phyloP scores from a whole-genome alignment of 1,140 invertebrate genomes.

The Limonius californicus region DNA sequence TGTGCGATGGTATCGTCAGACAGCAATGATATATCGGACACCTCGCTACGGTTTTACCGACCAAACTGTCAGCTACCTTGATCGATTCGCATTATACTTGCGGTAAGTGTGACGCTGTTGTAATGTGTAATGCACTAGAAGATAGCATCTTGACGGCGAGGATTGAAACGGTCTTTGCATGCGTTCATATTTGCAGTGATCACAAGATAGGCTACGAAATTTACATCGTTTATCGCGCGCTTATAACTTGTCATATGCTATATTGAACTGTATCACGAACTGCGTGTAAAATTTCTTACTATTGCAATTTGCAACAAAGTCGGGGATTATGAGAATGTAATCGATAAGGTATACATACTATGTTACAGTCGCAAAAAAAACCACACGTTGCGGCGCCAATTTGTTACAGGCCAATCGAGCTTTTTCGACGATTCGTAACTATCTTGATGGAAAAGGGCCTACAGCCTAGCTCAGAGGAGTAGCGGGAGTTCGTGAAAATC shows the following conservation, averaged over 20 bases:
- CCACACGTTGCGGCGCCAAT: too few relatives aligned
- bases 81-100: constrained; percentile 15
- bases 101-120: constrained; percentile 1
- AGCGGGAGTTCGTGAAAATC: too few relatives aligned
- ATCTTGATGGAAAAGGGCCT: too few relatives aligned
- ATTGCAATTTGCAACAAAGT: too few relatives aligned
- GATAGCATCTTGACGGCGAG: constrained; percentile 18
- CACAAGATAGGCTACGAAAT: not conserved
- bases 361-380: too few relatives aligned
- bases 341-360: too few relatives aligned
- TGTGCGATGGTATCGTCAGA: not conserved
- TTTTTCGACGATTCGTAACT: too few relatives aligned
- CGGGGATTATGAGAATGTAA: too few relatives aligned
- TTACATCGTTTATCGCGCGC: constrained; percentile 14
- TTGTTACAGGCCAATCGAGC: too few relatives aligned
- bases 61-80: not conserved
- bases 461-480: too few relatives aligned
- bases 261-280: constrained; percentile 16
- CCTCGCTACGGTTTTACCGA: constrained; percentile 4
- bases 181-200: constrained; percentile 8
- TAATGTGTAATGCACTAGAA: not conserved
- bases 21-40: constrained; percentile 11
- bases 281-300: too few relatives aligned
- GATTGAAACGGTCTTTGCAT: constrained; percentile 19
- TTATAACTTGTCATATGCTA: constrained; percentile 17